A percentile compares a stretch with the other conserved stretches of the same genome.
These are phyloP conservation scores for Atrina japonica DNA, from an alignment of 2,888 invertebrate species.

Conservation along the genomic window DNA sequence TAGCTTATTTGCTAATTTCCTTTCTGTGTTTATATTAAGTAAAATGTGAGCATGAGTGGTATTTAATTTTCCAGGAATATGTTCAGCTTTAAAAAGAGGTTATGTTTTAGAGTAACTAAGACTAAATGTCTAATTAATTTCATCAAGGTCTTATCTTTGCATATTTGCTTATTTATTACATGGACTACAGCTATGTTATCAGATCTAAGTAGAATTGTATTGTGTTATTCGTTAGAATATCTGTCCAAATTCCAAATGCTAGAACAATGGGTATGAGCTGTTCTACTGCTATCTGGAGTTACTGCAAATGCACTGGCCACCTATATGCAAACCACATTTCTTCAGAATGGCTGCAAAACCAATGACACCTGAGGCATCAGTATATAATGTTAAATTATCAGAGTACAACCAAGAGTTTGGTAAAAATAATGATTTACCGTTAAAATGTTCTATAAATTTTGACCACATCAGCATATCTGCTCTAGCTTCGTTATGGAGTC, in stretches of 20 bases:
- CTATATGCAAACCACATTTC: conserved; percentile 30
- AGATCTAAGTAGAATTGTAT: conserved; percentile 39
- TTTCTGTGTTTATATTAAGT: no score
- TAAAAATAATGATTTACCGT: conserved; percentile 44
- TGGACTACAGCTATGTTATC: conserved; percentile 38
- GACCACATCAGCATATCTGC: conserved; percentile 42
- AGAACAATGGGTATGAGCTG: conserved; percentile 40
- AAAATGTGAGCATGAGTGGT: no score
- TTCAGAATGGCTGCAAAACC: conserved; percentile 34
- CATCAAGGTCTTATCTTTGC: conserved; percentile 32
- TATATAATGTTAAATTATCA: conserved; percentile 23
- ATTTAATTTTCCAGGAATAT: conserved; percentile 38
- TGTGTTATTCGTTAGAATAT: conserved; percentile 29
- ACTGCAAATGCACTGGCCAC: conserved; percentile 1
- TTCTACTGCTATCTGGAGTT: conserved; percentile 19
- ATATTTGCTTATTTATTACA: conserved; percentile 39
- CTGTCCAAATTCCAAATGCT: conserved; percentile 39
- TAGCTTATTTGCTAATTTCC: no score
- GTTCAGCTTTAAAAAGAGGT: conserved; percentile 33
- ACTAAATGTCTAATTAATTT: conserved; percentile 31
- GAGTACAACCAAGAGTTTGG: conserved; percentile 31
- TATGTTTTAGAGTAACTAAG: conserved; percentile 12
- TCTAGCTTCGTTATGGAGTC: conserved; percentile 8
- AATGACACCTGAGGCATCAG: conserved; percentile 31
- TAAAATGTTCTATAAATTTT: conserved; percentile 37